Evolutionary conservation across 2,797 vertebrate species (phyloP), one percentile per base, ranked within the genome.

Genomic region (Sebastes trivittatus): DNA sequence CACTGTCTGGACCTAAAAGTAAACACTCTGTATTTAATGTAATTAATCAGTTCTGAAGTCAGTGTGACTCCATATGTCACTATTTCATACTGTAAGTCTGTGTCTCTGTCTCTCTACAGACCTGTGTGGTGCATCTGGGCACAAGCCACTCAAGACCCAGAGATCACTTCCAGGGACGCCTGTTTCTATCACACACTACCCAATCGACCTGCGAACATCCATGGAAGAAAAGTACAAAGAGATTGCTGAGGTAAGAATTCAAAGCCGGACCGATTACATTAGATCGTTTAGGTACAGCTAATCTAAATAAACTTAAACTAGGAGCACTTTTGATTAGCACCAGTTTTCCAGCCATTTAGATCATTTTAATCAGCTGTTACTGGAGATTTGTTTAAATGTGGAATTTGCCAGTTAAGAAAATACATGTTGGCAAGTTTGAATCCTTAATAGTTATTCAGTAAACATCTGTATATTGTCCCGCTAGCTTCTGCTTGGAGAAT

Each of bases 181-280:
- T 3, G 95, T 97, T 72, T 95, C 95, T 88, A 91, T 96, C 82
- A 95, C 96, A 77, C 96, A 98, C 52, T 95, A 95, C 86, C 96
- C 96, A 0, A 94, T 97, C 0, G 97, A 98, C 92, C 96, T 98
- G 80, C 96, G 97, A 61, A 97, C 97, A 62, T 98, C 97, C 87
- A 99, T 99, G 98, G 98, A 98, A 42, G 97, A 97, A 74, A 99
- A 99, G 78, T 98, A 96, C 95, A 99, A 99, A 94, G 98, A 98
- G 92, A 97, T 99, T 1, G 98, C 97, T 0, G 97, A 99, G 97
- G 98, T 98, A 68, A 68, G 36, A 55, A 72, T n/a, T 58, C 23
- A 60, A 62, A 36, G 61, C 20, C 14, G 2, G 1, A 54, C 13
- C 3, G 9, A 42, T 54, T 6, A 68, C 34, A 38, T 52, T 4